A percentile compares a stretch with the other conserved stretches of the same genome.
Evolutionary conservation across 2,888 invertebrate genomes (phyloP).

Genomic region (Lycia hirtaria): DNA sequence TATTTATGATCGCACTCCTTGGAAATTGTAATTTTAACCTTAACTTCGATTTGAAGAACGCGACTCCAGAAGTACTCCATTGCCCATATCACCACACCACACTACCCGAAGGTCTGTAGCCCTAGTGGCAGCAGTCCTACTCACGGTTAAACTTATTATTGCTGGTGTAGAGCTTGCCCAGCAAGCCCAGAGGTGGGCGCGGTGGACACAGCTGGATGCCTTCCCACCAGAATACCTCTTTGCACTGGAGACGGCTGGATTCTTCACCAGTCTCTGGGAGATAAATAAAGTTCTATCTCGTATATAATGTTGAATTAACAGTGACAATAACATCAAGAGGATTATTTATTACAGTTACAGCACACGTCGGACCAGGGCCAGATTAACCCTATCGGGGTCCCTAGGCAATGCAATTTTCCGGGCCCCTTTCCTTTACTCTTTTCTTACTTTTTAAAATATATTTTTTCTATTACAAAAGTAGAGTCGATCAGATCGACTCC

Average conservation of each 20-base stretch:
- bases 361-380: no score
- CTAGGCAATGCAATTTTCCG: no score
- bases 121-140: conserved; percentile 39
- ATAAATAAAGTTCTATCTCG: not conserved
- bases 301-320: no score
- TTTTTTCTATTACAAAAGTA: no score
- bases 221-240: conserved; percentile 90
- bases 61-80: not conserved
- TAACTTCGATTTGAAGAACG: not conserved
- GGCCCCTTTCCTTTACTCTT: no score
- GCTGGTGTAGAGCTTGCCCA: conserved; percentile 84
- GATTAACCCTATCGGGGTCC: no score
- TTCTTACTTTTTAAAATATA: no score
- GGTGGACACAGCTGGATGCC: conserved; percentile 88
- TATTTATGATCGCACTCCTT: no score
- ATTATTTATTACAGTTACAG: no score
- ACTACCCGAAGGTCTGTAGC: not conserved
- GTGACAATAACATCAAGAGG: no score
- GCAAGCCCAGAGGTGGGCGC: conserved; percentile 86
- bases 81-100: conserved; percentile 37
- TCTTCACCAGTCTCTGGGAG: conserved; percentile 71
- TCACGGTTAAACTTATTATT: conserved; percentile 82
- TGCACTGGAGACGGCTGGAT: conserved; percentile 85
- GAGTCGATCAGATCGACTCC: no score
- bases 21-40: no score